These are phyloP conservation scores for Sebastes hubbsi DNA, from an alignment of 2,797 vertebrate species.

Conservation along the genomic window DNA sequence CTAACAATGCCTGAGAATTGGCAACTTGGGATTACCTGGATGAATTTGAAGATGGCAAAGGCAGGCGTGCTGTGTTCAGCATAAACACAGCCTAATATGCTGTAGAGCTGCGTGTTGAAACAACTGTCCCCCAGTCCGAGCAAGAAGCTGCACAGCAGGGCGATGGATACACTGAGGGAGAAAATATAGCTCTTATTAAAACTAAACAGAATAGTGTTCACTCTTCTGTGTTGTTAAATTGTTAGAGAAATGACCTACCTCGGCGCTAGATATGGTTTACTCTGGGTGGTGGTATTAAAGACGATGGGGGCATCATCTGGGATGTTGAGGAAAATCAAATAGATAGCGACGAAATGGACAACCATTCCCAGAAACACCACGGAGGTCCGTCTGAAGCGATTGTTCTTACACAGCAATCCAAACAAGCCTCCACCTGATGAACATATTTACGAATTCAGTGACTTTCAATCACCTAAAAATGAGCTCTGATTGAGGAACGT, in stretches of 20 bases:
- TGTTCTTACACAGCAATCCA: slow-evolving; percentile 84
- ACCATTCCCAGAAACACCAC: slow-evolving; percentile 88
- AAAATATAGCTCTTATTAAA: background rate
- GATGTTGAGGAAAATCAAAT: slow-evolving; percentile 86
- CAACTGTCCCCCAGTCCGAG: slow-evolving; percentile 87
- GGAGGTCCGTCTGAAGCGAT: slow-evolving; percentile 83
- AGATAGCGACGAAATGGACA: slow-evolving; percentile 86
- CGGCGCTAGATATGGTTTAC: slow-evolving; percentile 76
- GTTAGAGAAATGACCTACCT: slow-evolving; percentile 65
- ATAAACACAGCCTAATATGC: slow-evolving; percentile 82
- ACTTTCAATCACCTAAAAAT: slow-evolving; percentile 1
- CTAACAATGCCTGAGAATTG: slow-evolving; percentile 57
- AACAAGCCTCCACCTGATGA: slow-evolving; percentile 83
- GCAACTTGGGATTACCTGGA: slow-evolving; percentile 81
- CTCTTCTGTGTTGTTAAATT: background rate
- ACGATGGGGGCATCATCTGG: slow-evolving; percentile 82
- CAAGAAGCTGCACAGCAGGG: slow-evolving; percentile 85
- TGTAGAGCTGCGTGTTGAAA: slow-evolving; percentile 88
- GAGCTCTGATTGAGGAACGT: background rate
- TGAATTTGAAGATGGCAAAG: slow-evolving; percentile 88
- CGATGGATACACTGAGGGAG: slow-evolving; percentile 74
- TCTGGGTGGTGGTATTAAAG: slow-evolving; percentile 66
- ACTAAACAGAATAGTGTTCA: background rate
- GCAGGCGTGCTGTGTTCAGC: slow-evolving; percentile 82
- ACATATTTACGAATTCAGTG: background rate